Conservation (phyloP, 2,797 vertebrate species). For the Xiphorhynchus erythropygius region DNA sequence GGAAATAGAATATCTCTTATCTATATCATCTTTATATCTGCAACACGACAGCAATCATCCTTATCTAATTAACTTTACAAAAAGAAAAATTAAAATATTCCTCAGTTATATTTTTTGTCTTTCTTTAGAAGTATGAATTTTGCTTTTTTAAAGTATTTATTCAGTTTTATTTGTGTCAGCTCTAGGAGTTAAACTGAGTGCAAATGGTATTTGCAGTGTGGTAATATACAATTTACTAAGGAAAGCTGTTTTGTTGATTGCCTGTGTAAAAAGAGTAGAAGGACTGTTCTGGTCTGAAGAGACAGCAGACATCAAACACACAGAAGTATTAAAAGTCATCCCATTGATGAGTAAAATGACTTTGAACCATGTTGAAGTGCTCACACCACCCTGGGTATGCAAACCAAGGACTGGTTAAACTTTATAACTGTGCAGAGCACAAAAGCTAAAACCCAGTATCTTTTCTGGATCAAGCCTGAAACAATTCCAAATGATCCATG, state of each 20-base stretch:
- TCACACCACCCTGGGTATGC: neutral
- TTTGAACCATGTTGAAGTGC: neutral
- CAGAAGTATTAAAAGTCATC: neutral
- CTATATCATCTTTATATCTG: neutral
- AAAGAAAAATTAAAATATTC: neutral
- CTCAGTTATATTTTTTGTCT: neutral
- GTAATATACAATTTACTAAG: neutral
- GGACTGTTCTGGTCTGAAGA: neutral
- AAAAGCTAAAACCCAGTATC: neutral
- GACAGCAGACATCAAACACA: neutral
- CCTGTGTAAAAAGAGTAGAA: neutral
- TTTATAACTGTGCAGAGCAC: neutral
- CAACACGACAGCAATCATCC: neutral
- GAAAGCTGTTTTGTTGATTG: neutral
- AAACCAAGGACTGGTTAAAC: neutral
- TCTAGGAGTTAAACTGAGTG: neutral
- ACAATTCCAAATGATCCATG: neutral
- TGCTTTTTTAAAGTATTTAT: neutral
- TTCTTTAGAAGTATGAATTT: neutral
- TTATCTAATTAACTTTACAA: neutral
- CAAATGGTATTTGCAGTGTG: neutral
- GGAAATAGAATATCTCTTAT: neutral
- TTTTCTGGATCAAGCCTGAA: neutral
- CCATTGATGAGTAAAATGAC: neutral
- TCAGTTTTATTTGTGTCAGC: neutral